phyloP scores from a whole-genome alignment of 2,888 invertebrate genomes.

The Acleris sparsana region DNA sequence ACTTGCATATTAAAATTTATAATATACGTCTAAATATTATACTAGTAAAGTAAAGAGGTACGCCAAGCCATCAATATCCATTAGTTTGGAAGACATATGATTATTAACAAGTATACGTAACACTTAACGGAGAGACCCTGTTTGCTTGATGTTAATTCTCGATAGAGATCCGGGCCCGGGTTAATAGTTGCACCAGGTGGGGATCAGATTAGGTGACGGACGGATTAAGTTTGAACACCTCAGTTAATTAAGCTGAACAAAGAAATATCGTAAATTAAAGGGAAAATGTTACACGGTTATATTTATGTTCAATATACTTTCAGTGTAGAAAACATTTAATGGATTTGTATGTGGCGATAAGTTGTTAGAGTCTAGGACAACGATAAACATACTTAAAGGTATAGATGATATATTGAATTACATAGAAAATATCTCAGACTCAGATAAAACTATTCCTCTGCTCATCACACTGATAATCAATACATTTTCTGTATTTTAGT shows the following conservation, averaged over 20 bases:
- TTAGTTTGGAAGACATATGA: conserved; percentile 23
- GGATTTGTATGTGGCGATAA: background rate
- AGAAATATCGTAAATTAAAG: conserved; percentile 23
- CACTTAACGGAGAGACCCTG: conserved; percentile 25
- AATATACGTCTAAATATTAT: background rate
- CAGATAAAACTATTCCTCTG: too few species aligned
- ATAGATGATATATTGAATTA: too few species aligned
- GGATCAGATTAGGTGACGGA: conserved; percentile 30
- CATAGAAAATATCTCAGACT: too few species aligned
- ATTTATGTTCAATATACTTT: background rate
- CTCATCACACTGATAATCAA: too few species aligned
- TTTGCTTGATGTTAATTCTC: conserved; percentile 27
- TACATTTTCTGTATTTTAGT: too few species aligned
- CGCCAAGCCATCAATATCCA: conserved; percentile 11
- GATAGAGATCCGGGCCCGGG: conserved; percentile 16
- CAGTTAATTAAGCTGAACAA: conserved; percentile 24
- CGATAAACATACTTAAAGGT: too few species aligned
- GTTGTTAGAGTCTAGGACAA: too few species aligned
- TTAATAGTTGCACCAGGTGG: conserved; percentile 26
- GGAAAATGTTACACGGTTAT: background rate
- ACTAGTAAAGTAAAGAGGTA: background rate
- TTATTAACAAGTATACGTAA: conserved; percentile 20
- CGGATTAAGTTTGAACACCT: conserved; percentile 12
- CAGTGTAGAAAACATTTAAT: too few species aligned
- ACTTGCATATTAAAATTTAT: background rate